Evolutionary conservation across 2,888 invertebrate species (phyloP), one percentile per base, ranked within the genome.

Genomic region (Lasius platythorax): DNA sequence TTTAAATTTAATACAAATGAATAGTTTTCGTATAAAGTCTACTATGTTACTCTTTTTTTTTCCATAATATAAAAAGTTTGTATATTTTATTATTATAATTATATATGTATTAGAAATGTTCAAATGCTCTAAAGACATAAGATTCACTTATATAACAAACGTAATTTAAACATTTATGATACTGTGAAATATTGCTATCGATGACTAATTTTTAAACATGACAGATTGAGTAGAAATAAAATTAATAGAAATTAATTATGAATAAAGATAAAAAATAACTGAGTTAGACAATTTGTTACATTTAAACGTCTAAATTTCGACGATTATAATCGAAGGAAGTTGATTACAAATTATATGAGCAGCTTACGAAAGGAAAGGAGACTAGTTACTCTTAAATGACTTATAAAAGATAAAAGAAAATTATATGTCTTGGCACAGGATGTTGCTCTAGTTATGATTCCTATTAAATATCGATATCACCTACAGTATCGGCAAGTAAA

Each of bases 381-480:
- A 12, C 15, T 3, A 1, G 18, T 23, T 9, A 12, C 3, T 46
- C 15, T 15, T 50, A 50, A 50, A 37, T n/a, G 23, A 66, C 18
- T 53, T 67, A 8, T 12, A 50, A 43, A 30, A 18, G 66, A 76
- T 76, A 37, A 50, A 28, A 53, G 28, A 33, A 40, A 12, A 66
- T 76, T 50, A 23, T 30, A 15, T 30, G 28, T n/a, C 8, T 74
- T n/a, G 61, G 8, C 9, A 43, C 9, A 11, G 33, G 18, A 56
- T 28, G 28, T 15, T 40, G 76, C 37, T 23, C 23, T 37, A 40
- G 64, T 11, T 43, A 58, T 61, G 40, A 18, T 75, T 18, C 12
- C 15, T 18, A 40, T 53, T 23, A 56, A 78, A 67, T 67, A 67
- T 67, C 15, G 46, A 64, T 43, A 66, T 58, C 43, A 76, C 15